Percentiles rank a stretch among this genome's conserved stretches.
Conservation (phyloP, 2,888 invertebrate species). For the Rhaphigaster nebulosa region DNA sequence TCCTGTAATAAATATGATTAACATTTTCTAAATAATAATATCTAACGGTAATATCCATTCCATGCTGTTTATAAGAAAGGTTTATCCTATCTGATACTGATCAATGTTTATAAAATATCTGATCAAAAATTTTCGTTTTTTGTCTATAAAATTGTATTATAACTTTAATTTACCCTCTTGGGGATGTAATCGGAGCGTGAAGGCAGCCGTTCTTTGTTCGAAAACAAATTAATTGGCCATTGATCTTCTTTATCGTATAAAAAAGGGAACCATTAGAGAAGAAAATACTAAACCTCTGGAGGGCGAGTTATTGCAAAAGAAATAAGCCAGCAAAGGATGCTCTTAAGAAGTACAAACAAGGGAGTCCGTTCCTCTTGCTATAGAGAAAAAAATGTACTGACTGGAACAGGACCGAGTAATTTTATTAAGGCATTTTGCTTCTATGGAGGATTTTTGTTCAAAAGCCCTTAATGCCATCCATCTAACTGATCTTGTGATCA, state of each 20-base stretch:
- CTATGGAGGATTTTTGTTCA: not conserved
- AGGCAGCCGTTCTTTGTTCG: not conserved
- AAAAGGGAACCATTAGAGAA: slow-evolving; percentile 25
- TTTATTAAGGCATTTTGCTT: not conserved
- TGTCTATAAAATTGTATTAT: not conserved
- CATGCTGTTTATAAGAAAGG: not conserved
- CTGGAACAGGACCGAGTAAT: not conserved
- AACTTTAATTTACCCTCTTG: not conserved
- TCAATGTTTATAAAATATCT: not conserved
- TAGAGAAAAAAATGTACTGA: not conserved
- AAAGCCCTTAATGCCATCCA: not conserved
- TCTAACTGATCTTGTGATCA: not conserved
- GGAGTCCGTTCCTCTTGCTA: not conserved
- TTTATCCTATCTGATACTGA: not conserved
- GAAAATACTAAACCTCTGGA: not conserved
- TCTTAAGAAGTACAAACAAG: not conserved
- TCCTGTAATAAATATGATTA: no score
- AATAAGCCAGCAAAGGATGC: slow-evolving; percentile 1
- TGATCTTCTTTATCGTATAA: not conserved
- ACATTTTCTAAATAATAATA: no score
- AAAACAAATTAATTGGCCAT: slow-evolving; percentile 22
- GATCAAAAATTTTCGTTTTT: not conserved
- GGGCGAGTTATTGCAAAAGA: not conserved
- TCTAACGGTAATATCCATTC: not conserved
- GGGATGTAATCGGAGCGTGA: not conserved